These are phyloP conservation scores for Lycophotia porphyrea DNA, from an alignment of 2,888 invertebrate species.

Conservation along the genomic window DNA sequence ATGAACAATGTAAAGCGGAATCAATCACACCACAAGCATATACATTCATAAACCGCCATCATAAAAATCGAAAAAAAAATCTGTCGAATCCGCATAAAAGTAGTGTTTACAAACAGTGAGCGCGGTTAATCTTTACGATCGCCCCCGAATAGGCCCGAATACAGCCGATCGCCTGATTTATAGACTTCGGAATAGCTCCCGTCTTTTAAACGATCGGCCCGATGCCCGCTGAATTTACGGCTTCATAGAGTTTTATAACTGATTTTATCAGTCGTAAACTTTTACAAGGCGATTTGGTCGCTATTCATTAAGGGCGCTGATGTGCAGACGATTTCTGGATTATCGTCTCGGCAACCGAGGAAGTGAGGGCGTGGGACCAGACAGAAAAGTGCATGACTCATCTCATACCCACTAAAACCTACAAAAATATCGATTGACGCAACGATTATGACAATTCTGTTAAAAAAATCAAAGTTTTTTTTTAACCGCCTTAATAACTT, in stretches of 20 bases:
- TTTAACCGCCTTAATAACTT: constrained; percentile 55
- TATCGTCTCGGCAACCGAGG: constrained; percentile 38
- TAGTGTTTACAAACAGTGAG: constrained; percentile 87
- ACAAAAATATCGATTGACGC: constrained; percentile 44
- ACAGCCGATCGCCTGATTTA: constrained; percentile 85
- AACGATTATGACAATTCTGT: constrained; percentile 56
- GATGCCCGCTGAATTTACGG: constrained; percentile 83
- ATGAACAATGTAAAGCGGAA: constrained; percentile 61
- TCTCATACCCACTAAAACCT: constrained; percentile 9
- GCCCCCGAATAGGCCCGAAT: constrained; percentile 80
- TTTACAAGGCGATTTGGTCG: constrained; percentile 83
- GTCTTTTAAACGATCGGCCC: constrained; percentile 82
- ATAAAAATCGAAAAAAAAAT: constrained; percentile 77
- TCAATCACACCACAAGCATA: constrained; percentile 68
- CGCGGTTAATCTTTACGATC: constrained; percentile 86
- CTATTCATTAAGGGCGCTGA: constrained; percentile 78
- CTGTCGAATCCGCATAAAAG: constrained; percentile 82
- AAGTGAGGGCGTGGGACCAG: constrained; percentile 35
- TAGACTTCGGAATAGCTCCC: constrained; percentile 84
- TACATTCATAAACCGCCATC: constrained; percentile 76
- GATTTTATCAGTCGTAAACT: constrained; percentile 89
- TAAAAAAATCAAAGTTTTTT: constrained; percentile 44
- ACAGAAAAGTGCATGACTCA: constrained; percentile 22
- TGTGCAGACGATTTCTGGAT: constrained; percentile 56
- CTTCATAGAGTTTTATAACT: constrained; percentile 88